These are phyloP conservation scores for Oikopleura dioica DNA, from an alignment of 23 tunicate species.

Conservation along the genomic window DNA sequence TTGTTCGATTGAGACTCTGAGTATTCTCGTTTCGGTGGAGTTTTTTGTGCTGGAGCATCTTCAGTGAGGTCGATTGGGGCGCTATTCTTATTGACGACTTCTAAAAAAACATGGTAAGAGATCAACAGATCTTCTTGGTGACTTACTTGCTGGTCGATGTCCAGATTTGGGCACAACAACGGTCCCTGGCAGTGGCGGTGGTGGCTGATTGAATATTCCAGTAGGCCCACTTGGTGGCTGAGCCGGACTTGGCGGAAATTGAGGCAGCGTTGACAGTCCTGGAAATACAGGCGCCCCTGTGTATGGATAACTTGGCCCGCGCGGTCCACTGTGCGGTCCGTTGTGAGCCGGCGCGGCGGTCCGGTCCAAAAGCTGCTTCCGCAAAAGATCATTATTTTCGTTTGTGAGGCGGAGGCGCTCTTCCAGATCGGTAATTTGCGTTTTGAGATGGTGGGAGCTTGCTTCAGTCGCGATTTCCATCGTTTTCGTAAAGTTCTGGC, in stretches of 20 bases:
- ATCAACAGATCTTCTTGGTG: too few species aligned
- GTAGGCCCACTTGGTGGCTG: too few species aligned
- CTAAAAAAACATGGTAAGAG: too few species aligned
- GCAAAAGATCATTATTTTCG: not conserved
- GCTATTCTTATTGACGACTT: too few species aligned
- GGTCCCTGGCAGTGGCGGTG: not conserved
- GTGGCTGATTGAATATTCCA: too few species aligned
- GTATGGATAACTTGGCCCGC: not conserved
- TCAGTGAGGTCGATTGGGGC: too few species aligned
- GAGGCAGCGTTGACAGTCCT: too few species aligned
- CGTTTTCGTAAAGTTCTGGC: not conserved
- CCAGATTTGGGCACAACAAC: too few species aligned
- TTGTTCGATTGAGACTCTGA: not conserved
- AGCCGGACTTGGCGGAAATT: too few species aligned
- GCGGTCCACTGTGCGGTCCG: not conserved
- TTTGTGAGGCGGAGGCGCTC: not conserved
- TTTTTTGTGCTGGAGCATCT: too few species aligned
- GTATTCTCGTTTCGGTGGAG: not conserved
- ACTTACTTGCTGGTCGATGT: too few species aligned
- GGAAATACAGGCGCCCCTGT: too few species aligned
- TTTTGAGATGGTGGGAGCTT: not conserved
- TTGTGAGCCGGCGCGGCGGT: not conserved
- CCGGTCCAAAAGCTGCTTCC: not conserved
- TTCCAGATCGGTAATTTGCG: not conserved
- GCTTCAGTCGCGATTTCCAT: not conserved